Evolutionary conservation across 2,888 invertebrate genomes (phyloP), one percentile per base, ranked within the genome.

Genomic region (Coremacera marginata): DNA sequence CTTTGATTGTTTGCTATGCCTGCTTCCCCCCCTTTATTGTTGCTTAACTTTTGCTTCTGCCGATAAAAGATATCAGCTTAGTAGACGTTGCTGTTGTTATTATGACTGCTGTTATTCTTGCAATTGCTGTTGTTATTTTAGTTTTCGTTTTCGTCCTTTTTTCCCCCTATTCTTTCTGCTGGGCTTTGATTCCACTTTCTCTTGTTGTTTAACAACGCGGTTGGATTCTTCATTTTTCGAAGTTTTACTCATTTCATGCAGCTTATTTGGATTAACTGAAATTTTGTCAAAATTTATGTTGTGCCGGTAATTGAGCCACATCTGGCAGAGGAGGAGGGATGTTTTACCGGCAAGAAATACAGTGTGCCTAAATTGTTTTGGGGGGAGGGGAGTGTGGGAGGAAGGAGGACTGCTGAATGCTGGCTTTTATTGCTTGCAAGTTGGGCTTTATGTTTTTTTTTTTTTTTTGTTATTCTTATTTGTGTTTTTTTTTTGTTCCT

Each of bases 181-280:
- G 14, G 11, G 44, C 44, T 44, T 44, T 44, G 44, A 44, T 44
- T 44, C 44, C 44, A 44, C 44, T 44, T 44, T 11, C 44, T 44
- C 31, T 31, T 31, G 31, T 3, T 44, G 44, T 44, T 44, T 44
- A 11, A 44, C 44, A 44, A 31, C 16, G 16, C 62, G 25, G 27
- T 22, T 60, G 57, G 8, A 19, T 65, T 34, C 19, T 19, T 22
- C 11, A 8, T 44, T 25, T 19, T 22, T n/a, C 5, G 49, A 16
- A 25, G 76, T 60, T 82, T 79, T 82, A 84, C 86, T 87, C 83
- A 86, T 86, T 85, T 86, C 84, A 87, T 83, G 84, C 85, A 84
- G 84, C 84, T 86, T 84, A 82, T 80, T 81, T 79, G 83, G 84
- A 86, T 87, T 86, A 85, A 82, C 83, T 81, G 74, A 77, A 80